Percentiles rank a stretch among this genome's conserved stretches.
Conservation (phyloP, 1,140 invertebrate genomes). For the Nasonia giraulti region DNA sequence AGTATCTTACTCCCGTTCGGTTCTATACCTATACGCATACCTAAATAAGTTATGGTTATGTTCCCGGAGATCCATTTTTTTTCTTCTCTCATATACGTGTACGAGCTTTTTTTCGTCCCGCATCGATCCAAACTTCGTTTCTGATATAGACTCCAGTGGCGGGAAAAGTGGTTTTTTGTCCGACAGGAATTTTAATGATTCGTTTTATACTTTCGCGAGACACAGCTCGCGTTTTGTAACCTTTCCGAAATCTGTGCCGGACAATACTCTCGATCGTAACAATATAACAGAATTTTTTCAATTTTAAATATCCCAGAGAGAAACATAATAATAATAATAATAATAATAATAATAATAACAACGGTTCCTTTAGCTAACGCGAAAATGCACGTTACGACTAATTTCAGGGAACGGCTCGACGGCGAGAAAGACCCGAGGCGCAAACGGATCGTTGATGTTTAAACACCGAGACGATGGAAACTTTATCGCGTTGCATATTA, state of each 20-base stretch:
- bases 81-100: neutral
- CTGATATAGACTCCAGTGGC: conserved; percentile 6
- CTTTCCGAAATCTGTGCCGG: no score
- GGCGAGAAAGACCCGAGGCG: no score
- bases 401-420: neutral
- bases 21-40: neutral
- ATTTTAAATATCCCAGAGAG: no score
- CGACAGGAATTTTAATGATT: conserved; percentile 14
- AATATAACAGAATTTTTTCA: no score
- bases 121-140: neutral
- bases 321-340: no score
- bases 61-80: neutral
- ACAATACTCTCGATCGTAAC: no score
- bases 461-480: conserved; percentile 4
- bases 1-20: neutral
- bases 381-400: conserved; percentile 1
- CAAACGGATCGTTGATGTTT: neutral
- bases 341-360: neutral
- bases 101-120: neutral
- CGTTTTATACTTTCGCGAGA: conserved; percentile 8
- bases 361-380: no score
- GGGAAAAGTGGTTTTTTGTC: neutral
- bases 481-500: neutral
- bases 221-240: no score
- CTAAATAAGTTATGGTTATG: conserved; percentile 10